Evolutionary conservation across 1,140 invertebrate genomes (phyloP).

Genomic region (Achatina immaculata): DNA sequence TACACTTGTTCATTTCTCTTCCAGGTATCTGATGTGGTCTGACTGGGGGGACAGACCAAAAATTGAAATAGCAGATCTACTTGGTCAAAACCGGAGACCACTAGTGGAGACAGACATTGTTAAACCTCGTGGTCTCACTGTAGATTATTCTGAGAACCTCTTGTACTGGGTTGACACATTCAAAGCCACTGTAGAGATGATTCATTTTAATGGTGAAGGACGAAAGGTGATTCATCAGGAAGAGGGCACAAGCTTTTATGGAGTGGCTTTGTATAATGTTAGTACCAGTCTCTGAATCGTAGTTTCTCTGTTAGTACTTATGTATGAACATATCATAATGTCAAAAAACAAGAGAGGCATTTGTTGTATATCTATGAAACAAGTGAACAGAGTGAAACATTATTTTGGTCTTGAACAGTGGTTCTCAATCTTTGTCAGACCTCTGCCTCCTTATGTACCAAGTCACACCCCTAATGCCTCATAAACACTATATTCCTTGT

Average conservation of each 20-base stretch:
- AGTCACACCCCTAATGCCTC: no score
- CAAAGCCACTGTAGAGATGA: slow-evolving; percentile 92
- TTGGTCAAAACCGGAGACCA: slow-evolving; percentile 81
- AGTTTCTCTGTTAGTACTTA: neutral
- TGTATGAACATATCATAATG: neutral
- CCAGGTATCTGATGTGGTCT: slow-evolving; percentile 73
- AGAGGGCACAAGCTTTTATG: slow-evolving; percentile 54
- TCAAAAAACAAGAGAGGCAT: neutral
- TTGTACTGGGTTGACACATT: slow-evolving; percentile 96
- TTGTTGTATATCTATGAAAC: neutral
- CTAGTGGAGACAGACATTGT: slow-evolving; percentile 88
- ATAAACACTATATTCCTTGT: no score
- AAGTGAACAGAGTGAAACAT: no score
- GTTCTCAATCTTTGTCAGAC: no score
- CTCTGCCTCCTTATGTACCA: no score
- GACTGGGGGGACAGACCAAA: slow-evolving; percentile 92
- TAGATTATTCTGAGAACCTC: slow-evolving; percentile 93
- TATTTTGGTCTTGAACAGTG: no score
- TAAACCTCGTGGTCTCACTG: slow-evolving; percentile 92
- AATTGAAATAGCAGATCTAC: slow-evolving; percentile 87
- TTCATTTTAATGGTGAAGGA: slow-evolving; percentile 83
- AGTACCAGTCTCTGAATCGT: no score
- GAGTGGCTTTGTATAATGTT: slow-evolving; percentile 55
- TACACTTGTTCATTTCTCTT: no score
- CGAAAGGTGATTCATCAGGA: slow-evolving; percentile 50